Conservation (phyloP, 2,113 vertebrate species). For the Cynopterus brachyotis region DNA sequence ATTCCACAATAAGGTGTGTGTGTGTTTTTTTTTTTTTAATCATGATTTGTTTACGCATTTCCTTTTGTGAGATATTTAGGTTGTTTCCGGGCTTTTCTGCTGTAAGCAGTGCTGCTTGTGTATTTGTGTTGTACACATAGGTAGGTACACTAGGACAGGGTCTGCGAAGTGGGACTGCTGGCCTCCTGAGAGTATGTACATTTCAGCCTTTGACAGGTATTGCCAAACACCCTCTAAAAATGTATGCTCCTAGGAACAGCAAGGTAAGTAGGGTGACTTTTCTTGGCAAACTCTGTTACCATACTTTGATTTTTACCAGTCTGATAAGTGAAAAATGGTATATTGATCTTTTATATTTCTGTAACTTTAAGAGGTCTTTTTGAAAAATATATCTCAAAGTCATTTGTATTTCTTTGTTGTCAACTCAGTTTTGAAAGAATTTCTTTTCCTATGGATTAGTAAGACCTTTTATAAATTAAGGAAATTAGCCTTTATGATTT, state of each 20-base stretch:
- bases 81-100: background rate
- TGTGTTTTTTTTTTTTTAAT: background rate
- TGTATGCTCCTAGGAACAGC: background rate
- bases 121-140: background rate
- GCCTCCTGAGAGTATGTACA: background rate
- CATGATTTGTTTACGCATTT: slow-evolving; percentile 22
- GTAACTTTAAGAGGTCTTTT: background rate
- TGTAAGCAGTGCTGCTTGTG: background rate
- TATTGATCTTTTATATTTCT: background rate
- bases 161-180: background rate
- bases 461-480: background rate
- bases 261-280: background rate
- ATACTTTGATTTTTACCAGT: background rate
- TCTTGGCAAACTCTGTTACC: background rate
- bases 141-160: background rate
- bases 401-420: slow-evolving; percentile 25
- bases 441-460: background rate
- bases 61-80: background rate
- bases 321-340: background rate
- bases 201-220: background rate
- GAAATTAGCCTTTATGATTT: slow-evolving; percentile 11
- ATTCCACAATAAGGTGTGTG: background rate
- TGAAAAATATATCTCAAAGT: background rate
- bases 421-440: slow-evolving; percentile 1
- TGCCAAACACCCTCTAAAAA: background rate